Conservation (phyloP, 2,113 vertebrate species). For the Anser cygnoides region DNA sequence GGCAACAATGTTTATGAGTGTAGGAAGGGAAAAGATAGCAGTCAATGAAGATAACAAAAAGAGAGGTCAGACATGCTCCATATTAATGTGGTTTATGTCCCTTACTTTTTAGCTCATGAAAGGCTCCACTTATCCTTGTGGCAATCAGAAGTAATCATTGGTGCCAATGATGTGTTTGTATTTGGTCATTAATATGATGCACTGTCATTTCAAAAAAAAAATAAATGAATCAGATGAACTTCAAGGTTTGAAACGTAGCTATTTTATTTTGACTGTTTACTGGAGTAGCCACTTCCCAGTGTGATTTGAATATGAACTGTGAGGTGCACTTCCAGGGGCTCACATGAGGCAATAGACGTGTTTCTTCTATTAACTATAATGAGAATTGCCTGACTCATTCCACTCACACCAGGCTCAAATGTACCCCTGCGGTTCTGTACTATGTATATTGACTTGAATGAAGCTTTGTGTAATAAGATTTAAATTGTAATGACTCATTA, state of each 20-base stretch:
- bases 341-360: background rate
- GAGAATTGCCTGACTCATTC: constrained; percentile 8
- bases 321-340: background rate
- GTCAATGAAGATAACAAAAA: background rate
- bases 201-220: background rate
- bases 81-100: background rate
- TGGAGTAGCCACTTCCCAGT: background rate
- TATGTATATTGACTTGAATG: constrained; percentile 3
- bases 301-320: background rate
- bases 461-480: constrained; percentile 58
- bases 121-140: background rate
- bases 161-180: background rate
- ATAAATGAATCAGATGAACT: background rate
- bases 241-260: background rate
- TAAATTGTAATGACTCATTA: constrained; percentile 58
- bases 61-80: background rate
- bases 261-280: background rate
- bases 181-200: background rate
- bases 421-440: constrained; percentile 3
- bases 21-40: background rate
- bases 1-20: background rate
- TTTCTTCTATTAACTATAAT: background rate
- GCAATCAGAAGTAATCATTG: background rate
- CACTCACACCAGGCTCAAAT: background rate
- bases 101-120: background rate